Evolutionary conservation across 2,888 invertebrate genomes (phyloP).

Genomic region (Vannuccia rotundouncinata): DNA sequence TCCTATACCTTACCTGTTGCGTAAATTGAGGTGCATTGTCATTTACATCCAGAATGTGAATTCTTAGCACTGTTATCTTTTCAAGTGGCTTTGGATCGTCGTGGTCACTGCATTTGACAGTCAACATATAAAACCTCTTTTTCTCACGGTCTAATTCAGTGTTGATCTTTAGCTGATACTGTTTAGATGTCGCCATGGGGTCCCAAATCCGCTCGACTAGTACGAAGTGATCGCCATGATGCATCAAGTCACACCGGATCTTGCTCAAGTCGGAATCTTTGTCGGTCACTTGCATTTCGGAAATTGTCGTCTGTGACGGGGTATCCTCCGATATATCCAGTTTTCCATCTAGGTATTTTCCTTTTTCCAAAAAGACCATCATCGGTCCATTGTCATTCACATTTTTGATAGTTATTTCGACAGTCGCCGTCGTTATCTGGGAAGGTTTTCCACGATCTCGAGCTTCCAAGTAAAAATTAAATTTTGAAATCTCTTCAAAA

Average conservation of each 20-base stretch:
- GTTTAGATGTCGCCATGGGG: background rate
- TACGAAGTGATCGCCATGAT: background rate
- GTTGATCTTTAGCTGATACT: background rate
- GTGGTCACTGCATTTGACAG: background rate
- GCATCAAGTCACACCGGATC: background rate
- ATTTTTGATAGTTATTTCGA: slow-evolving; percentile 16
- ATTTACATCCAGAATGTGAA: slow-evolving; percentile 21
- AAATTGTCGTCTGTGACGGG: background rate
- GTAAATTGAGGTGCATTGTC: slow-evolving; percentile 30
- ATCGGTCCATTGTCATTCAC: slow-evolving; percentile 24
- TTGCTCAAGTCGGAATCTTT: slow-evolving; percentile 2
- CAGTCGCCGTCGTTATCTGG: slow-evolving; percentile 5
- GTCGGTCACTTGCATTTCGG: slow-evolving; percentile 16
- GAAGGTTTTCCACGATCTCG: slow-evolving; percentile 16
- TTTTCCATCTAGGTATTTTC: slow-evolving; percentile 3
- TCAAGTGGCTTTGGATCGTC: background rate
- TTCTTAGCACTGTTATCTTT: background rate
- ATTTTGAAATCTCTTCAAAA: slow-evolving; percentile 14
- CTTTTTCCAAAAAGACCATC: slow-evolving; percentile 1
- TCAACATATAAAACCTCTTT: slow-evolving; percentile 1
- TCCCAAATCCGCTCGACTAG: slow-evolving; percentile 15
- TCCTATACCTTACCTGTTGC: background rate
- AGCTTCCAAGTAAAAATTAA: slow-evolving; percentile 13
- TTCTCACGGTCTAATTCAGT: background rate
- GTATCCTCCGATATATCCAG: slow-evolving; percentile 1